Evolutionary conservation across 2,888 invertebrate genomes (phyloP).

Genomic region (Cetonia aurata): DNA sequence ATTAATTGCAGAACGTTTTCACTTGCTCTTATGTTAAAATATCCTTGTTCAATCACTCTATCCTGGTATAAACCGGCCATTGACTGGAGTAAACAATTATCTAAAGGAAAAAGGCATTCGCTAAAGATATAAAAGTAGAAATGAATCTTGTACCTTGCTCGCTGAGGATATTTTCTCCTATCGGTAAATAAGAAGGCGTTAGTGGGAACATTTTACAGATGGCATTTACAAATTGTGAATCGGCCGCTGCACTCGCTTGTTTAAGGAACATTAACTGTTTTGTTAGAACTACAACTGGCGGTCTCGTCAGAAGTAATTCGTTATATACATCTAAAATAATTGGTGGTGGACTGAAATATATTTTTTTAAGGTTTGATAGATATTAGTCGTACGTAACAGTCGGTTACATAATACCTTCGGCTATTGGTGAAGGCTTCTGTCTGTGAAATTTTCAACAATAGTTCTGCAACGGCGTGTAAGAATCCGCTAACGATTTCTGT

Average conservation of each 20-base stretch:
- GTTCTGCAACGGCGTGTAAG: conserved; percentile 50
- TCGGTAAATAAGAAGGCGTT: conserved; percentile 25
- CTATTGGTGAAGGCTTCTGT: conserved; percentile 3
- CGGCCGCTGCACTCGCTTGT: conserved; percentile 47
- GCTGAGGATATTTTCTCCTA: neutral
- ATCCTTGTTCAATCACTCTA: conserved; percentile 47
- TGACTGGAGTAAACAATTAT: conserved; percentile 57
- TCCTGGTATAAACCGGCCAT: conserved; percentile 53
- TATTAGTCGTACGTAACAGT: neutral
- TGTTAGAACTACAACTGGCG: conserved; percentile 39
- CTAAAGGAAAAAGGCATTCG: conserved; percentile 51
- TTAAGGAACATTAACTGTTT: conserved; percentile 47
- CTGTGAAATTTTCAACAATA: conserved; percentile 52
- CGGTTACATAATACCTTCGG: conserved; percentile 2
- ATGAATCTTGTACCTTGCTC: neutral
- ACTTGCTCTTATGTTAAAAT: conserved; percentile 49
- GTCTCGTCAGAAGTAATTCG: conserved; percentile 47
- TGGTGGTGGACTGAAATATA: conserved; percentile 27
- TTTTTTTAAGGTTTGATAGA: conserved; percentile 4
- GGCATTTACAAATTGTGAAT: conserved; percentile 51
- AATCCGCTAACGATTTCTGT: conserved; percentile 51
- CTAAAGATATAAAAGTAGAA: neutral
- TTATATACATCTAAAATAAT: conserved; percentile 42
- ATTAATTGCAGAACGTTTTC: conserved; percentile 56
- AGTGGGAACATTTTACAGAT: conserved; percentile 49